phyloP scores from a whole-genome alignment of 1,140 invertebrate species.

The Stegodyphus mimosarum region DNA sequence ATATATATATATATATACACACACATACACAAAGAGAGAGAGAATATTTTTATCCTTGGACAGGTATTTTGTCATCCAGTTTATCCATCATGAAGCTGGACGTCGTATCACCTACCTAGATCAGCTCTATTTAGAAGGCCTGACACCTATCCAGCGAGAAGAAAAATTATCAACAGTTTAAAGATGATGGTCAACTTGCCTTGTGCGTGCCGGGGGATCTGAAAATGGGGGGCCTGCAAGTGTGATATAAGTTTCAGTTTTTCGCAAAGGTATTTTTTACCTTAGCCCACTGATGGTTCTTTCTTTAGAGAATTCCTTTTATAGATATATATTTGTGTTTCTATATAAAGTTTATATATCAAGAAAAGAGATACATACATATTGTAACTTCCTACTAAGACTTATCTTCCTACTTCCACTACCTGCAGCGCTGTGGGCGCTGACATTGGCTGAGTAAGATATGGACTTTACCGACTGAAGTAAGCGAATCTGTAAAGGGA shows the following conservation, averaged over 20 bases:
- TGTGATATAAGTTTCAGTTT: conserved; percentile 6
- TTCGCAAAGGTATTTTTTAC: not conserved
- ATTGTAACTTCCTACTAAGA: too few relatives aligned
- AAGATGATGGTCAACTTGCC: conserved; percentile 50
- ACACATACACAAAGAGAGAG: conserved; percentile 10
- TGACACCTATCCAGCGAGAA: conserved; percentile 18
- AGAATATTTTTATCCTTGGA: conserved; percentile 56
- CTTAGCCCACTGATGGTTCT: too few relatives aligned
- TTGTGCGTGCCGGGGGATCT: not conserved
- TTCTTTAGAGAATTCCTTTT: too few relatives aligned
- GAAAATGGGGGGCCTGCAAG: conserved; percentile 13
- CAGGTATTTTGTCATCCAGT: conserved; percentile 58
- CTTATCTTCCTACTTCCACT: too few relatives aligned
- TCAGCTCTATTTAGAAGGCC: conserved; percentile 44
- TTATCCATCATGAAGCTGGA: conserved; percentile 53
- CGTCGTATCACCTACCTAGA: conserved; percentile 33
- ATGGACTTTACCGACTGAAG: too few relatives aligned
- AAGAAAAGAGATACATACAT: too few relatives aligned
- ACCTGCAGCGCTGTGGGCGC: too few relatives aligned
- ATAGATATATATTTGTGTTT: too few relatives aligned
- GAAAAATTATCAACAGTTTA: conserved; percentile 61
- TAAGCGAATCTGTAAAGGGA: too few relatives aligned
- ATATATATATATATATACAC: conserved; percentile 28
- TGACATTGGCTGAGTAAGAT: too few relatives aligned
- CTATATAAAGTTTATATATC: too few relatives aligned